phyloP scores from a whole-genome alignment of 2,888 invertebrate species.

The Platynereis dumerilii region DNA sequence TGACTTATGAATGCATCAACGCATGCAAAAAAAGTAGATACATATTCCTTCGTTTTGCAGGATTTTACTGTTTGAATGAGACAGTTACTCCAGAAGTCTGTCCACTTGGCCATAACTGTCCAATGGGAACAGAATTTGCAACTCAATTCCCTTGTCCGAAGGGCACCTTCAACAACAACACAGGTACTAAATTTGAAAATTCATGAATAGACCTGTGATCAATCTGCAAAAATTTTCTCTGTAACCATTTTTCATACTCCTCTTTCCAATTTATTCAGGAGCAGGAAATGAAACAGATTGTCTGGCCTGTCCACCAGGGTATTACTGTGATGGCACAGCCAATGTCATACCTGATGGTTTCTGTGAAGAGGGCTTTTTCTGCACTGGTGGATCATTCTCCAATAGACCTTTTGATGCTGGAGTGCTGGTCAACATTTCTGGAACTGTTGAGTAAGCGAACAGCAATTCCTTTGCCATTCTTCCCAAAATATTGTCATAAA shows the following conservation, averaged over 20 bases:
- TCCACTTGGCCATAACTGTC: constrained; percentile 57
- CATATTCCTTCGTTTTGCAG: constrained; percentile 39
- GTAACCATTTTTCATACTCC: neutral
- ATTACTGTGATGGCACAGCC: constrained; percentile 56
- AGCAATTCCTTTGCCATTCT: no score
- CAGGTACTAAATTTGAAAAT: constrained; percentile 42
- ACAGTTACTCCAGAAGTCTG: constrained; percentile 50
- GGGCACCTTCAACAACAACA: constrained; percentile 58
- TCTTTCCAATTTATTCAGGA: constrained; percentile 40
- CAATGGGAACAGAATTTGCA: constrained; percentile 47
- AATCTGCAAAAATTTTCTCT: no score
- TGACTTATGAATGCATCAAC: no score
- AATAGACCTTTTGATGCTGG: constrained; percentile 54
- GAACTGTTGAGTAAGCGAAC: neutral
- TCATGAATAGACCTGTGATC: no score
- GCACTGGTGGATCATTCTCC: constrained; percentile 49
- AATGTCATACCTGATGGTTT: constrained; percentile 50
- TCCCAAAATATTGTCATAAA: no score
- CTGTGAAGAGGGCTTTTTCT: constrained; percentile 58
- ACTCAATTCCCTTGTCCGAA: constrained; percentile 55
- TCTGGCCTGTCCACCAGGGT: constrained; percentile 53
- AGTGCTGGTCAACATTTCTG: constrained; percentile 41
- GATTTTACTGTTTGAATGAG: constrained; percentile 54
- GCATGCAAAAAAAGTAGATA: no score
- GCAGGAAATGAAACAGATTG: constrained; percentile 47